Percentiles rank a stretch among this genome's conserved stretches.
These are phyloP conservation scores for Spilogale gracilis DNA, from an alignment of 2,113 vertebrate species.

Conservation along the genomic window DNA sequence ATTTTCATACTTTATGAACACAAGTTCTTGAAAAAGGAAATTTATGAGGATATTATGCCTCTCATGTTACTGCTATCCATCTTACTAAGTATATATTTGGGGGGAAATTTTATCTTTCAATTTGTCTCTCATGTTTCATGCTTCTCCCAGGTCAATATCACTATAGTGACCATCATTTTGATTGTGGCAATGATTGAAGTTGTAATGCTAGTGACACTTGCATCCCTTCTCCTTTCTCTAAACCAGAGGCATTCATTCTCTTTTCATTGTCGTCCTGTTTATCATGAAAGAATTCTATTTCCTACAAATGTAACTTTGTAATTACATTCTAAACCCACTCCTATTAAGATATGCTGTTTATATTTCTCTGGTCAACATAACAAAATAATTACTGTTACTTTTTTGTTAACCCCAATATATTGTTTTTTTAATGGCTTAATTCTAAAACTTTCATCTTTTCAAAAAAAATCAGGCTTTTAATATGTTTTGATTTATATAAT, in stretches of 20 bases:
- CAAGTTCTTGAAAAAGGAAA: slow-evolving; percentile 19
- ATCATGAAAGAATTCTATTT: neutral
- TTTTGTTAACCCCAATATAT: neutral
- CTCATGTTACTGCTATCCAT: neutral
- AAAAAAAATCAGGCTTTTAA: neutral
- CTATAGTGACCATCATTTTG: neutral
- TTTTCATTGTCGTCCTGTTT: neutral
- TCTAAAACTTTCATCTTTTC: neutral
- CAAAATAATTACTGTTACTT: neutral
- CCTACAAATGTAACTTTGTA: neutral
- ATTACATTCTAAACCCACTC: neutral
- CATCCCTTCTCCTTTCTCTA: neutral
- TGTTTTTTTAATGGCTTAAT: neutral
- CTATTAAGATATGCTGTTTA: neutral
- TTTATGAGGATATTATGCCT: neutral
- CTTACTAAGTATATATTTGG: neutral
- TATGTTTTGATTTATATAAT: neutral
- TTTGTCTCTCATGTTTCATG: neutral
- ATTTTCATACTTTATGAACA: slow-evolving; percentile 44
- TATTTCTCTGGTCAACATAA: neutral
- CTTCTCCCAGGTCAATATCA: neutral
- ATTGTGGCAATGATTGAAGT: neutral
- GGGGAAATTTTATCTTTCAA: neutral
- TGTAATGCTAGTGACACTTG: neutral
- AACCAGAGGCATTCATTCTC: neutral